Conservation (phyloP, 2,113 vertebrate species). For the Petaurus breviceps region DNA sequence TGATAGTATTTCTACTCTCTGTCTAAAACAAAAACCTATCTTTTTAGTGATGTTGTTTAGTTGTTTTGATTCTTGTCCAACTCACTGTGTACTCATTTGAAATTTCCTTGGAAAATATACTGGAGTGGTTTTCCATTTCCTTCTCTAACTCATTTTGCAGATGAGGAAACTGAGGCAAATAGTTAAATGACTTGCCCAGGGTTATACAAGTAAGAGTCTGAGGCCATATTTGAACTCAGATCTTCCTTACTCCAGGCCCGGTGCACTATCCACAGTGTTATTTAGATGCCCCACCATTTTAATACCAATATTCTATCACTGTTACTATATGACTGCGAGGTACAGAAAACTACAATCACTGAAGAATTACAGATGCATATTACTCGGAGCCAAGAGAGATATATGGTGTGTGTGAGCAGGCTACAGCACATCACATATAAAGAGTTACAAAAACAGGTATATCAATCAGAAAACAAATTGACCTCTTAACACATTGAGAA, state of each 20-base stretch:
- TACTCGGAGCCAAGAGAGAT: background rate
- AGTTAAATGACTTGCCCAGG: background rate
- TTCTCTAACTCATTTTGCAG: background rate
- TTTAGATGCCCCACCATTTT: background rate
- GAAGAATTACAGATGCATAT: background rate
- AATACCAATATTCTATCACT: background rate
- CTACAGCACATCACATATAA: background rate
- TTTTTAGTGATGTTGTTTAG: background rate
- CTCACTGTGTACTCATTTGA: background rate
- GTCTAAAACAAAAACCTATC: background rate
- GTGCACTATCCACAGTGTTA: background rate
- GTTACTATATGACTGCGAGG: background rate
- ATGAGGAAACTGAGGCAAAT: background rate
- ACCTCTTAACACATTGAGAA: background rate
- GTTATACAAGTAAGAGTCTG: background rate
- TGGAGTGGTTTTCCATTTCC: background rate
- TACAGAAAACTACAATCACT: background rate
- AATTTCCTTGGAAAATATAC: background rate
- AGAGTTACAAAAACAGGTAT: background rate
- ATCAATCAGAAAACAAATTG: background rate
- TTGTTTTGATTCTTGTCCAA: background rate
- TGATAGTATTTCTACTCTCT: background rate
- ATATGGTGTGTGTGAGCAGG: background rate
- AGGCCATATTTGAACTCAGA: background rate
- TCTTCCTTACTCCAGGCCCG: background rate